phyloP scores from a whole-genome alignment of 2,113 vertebrate genomes.

The Myotis davidii region DNA sequence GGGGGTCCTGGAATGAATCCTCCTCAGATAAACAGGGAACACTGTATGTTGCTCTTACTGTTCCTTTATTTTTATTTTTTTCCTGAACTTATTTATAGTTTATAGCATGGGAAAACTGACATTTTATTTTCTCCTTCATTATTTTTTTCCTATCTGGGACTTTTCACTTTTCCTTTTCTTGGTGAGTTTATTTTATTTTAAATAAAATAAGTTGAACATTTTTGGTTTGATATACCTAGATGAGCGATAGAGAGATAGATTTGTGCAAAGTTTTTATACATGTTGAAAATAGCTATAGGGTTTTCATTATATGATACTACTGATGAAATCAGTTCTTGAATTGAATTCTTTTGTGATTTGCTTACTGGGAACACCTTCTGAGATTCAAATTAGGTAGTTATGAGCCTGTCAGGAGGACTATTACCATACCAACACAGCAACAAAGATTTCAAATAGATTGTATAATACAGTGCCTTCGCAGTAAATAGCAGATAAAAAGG shows the following conservation, averaged over 20 bases:
- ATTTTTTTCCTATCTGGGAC: neutral
- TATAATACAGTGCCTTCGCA: neutral
- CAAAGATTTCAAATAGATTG: slow-evolving; percentile 38
- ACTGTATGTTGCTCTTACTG: neutral
- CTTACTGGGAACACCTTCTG: slow-evolving; percentile 36
- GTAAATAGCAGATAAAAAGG: slow-evolving; percentile 47
- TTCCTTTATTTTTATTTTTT: neutral
- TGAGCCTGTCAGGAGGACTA: slow-evolving; percentile 12
- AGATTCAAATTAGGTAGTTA: slow-evolving; percentile 33
- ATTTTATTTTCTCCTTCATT: neutral
- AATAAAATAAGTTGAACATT: neutral
- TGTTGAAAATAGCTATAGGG: neutral
- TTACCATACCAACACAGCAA: neutral
- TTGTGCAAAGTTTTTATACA: neutral
- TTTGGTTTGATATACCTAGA: neutral
- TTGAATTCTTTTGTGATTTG: slow-evolving; percentile 23
- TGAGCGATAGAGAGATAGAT: neutral
- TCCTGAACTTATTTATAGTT: neutral
- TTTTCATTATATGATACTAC: slow-evolving; percentile 1
- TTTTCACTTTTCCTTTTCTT: neutral
- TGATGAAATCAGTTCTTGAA: slow-evolving; percentile 4
- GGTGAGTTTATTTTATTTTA: slow-evolving; percentile 42
- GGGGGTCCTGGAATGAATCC: neutral
- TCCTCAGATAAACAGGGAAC: neutral
- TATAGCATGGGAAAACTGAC: neutral